phyloP scores from a whole-genome alignment of 1,140 invertebrate species.

The Trichonephila clavipes region DNA sequence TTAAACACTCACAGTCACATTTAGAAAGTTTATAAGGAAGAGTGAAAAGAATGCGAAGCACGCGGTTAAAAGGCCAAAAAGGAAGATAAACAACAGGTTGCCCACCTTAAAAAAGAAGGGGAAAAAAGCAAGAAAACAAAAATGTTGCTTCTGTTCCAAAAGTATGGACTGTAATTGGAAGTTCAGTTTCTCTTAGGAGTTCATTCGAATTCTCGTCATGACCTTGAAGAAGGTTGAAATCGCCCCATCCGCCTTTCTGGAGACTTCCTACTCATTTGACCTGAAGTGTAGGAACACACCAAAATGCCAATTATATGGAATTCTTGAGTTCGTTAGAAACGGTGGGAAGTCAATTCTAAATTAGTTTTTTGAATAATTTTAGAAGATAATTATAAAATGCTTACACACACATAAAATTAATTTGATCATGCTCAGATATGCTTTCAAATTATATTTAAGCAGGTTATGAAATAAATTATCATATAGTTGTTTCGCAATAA shows the following conservation, averaged over 20 bases:
- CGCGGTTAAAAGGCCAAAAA: slow-evolving; percentile 42
- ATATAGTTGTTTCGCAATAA: too few species aligned
- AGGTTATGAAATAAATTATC: too few species aligned
- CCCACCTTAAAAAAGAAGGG: not conserved
- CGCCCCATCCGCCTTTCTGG: slow-evolving; percentile 45
- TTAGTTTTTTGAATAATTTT: too few species aligned
- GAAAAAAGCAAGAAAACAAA: not conserved
- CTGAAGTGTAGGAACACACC: not conserved
- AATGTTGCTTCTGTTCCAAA: slow-evolving; percentile 6
- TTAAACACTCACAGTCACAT: not conserved
- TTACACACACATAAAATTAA: too few species aligned
- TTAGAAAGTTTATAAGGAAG: slow-evolving; percentile 31
- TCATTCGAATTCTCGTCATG: slow-evolving; percentile 13
- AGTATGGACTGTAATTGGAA: slow-evolving; percentile 21
- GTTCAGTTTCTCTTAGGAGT: slow-evolving; percentile 22
- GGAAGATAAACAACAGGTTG: slow-evolving; percentile 20
- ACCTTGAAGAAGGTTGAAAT: slow-evolving; percentile 53
- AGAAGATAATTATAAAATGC: too few species aligned
- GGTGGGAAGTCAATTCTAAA: too few species aligned
- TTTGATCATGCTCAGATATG: too few species aligned
- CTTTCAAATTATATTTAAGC: too few species aligned
- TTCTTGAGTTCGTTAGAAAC: too few species aligned
- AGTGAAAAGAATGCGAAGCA: slow-evolving; percentile 28
- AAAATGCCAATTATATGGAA: not conserved
- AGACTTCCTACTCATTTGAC: slow-evolving; percentile 67